A percentile compares a stretch with the other conserved stretches of the same genome.
These are phyloP conservation scores for Periophthalmodon schlosseri DNA, from an alignment of 2,113 vertebrate genomes.

Conservation along the genomic window DNA sequence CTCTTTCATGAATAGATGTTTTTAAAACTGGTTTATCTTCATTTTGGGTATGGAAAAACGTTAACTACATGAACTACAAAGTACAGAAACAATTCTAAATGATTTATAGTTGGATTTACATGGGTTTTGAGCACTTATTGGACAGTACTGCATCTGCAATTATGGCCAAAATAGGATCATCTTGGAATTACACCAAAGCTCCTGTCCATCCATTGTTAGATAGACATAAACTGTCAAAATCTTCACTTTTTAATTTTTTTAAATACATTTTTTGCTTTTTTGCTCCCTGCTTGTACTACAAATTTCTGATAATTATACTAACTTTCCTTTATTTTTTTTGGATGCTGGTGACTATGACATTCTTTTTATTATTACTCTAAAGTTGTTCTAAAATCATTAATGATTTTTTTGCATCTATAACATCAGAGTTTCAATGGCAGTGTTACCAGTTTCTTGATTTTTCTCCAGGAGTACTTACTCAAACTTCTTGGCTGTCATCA, in stretches of 20 bases:
- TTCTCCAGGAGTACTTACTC: conserved; percentile 54
- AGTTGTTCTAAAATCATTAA: neutral
- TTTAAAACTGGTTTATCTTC: neutral
- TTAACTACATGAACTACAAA: neutral
- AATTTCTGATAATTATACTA: too few relatives aligned
- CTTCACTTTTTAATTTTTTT: too few relatives aligned
- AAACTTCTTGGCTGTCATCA: conserved; percentile 49
- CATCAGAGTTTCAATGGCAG: neutral
- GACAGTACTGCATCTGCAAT: neutral
- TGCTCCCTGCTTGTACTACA: too few relatives aligned
- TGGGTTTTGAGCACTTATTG: neutral
- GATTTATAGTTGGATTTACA: neutral
- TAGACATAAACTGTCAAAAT: too few relatives aligned
- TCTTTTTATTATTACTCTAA: neutral
- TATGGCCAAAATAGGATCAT: too few relatives aligned
- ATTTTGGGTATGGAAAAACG: neutral
- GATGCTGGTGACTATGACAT: neutral
- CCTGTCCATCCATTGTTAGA: too few relatives aligned
- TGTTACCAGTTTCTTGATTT: neutral
- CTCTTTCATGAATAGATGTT: neutral
- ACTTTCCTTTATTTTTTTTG: neutral
- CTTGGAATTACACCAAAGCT: too few relatives aligned
- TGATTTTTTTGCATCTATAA: neutral
- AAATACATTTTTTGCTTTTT: too few relatives aligned
- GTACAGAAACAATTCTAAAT: neutral